A percentile compares a stretch with the other conserved stretches of the same genome.
phyloP scores from a whole-genome alignment of 1,140 invertebrate species.

The Drosophila azteca region DNA sequence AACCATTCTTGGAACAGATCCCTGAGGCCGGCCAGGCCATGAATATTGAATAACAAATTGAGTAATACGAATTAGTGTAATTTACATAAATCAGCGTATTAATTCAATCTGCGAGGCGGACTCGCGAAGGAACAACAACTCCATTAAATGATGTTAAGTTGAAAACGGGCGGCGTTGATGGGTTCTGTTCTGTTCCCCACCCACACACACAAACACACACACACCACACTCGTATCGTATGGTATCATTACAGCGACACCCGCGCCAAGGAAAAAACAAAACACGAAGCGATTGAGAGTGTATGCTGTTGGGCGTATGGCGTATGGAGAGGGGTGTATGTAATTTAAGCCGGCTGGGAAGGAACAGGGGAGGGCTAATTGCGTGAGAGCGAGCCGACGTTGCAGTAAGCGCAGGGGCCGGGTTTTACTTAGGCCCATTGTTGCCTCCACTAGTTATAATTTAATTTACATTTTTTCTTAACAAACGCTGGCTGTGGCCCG shows the following conservation, averaged over 20 bases:
- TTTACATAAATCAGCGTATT: slow-evolving; percentile 79
- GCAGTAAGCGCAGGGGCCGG: slow-evolving; percentile 50
- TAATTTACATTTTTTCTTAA: slow-evolving; percentile 75
- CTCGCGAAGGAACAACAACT: slow-evolving; percentile 59
- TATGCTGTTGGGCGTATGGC: not conserved
- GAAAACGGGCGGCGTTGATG: slow-evolving; percentile 55
- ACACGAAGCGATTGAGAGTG: not conserved
- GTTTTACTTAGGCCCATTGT: slow-evolving; percentile 68
- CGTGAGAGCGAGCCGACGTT: slow-evolving; percentile 46
- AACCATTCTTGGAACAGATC: slow-evolving; percentile 26
- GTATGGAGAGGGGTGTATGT: not conserved
- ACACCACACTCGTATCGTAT: no score
- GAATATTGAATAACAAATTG: slow-evolving; percentile 79
- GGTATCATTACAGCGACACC: slow-evolving; percentile 55
- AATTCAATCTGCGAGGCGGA: slow-evolving; percentile 70
- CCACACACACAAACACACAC: slow-evolving; percentile 27
- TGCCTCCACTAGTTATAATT: slow-evolving; percentile 74
- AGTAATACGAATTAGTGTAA: slow-evolving; percentile 80
- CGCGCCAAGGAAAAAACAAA: slow-evolving; percentile 7
- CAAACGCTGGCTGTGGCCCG: slow-evolving; percentile 35
- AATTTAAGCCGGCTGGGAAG: slow-evolving; percentile 33
- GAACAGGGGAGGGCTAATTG: slow-evolving; percentile 35
- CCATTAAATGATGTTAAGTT: slow-evolving; percentile 78
- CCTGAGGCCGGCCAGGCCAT: slow-evolving; percentile 38
- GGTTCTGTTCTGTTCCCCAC: slow-evolving; percentile 24